Evolutionary conservation across 2,888 invertebrate species (phyloP).

Genomic region (Eristalis intricaria): DNA sequence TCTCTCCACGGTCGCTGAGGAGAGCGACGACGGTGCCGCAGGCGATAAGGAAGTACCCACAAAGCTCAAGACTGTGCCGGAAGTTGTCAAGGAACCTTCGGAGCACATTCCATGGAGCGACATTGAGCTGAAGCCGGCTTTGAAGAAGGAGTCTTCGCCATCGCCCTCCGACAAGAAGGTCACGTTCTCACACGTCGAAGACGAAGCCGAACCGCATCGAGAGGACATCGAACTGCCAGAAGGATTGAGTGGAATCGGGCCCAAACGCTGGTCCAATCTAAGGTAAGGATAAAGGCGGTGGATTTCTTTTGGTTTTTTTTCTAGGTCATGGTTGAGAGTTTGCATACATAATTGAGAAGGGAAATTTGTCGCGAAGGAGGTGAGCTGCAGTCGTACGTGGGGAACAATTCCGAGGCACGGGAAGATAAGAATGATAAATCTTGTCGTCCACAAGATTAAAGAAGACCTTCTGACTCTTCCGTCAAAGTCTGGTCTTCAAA

Average conservation of each 20-base stretch:
- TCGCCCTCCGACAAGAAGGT: conserved; percentile 81
- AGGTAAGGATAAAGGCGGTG: conserved; percentile 79
- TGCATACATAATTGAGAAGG: background rate
- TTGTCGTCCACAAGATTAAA: too few relatives aligned
- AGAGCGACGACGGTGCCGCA: conserved; percentile 75
- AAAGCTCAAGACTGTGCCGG: conserved; percentile 51
- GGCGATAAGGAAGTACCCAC: conserved; percentile 49
- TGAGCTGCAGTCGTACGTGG: too few relatives aligned
- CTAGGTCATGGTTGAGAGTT: background rate
- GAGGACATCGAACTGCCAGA: conserved; percentile 80
- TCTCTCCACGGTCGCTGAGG: conserved; percentile 78
- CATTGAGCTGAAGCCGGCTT: conserved; percentile 77
- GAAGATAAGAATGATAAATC: too few relatives aligned
- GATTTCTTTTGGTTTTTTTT: background rate
- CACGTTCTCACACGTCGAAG: conserved; percentile 82
- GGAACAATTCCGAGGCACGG: too few relatives aligned
- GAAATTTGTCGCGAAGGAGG: too few relatives aligned
- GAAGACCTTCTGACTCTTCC: too few relatives aligned
- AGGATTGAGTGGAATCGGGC: conserved; percentile 76
- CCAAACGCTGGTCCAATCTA: conserved; percentile 80
- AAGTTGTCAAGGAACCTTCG: conserved; percentile 37
- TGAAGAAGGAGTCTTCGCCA: conserved; percentile 81
- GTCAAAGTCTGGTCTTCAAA: too few relatives aligned
- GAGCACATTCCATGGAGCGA: conserved; percentile 65
- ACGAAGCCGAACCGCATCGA: conserved; percentile 79